Base-by-base conservation (phyloP, 2,113 vertebrate genomes). In the Alligator sinensis region DNA sequence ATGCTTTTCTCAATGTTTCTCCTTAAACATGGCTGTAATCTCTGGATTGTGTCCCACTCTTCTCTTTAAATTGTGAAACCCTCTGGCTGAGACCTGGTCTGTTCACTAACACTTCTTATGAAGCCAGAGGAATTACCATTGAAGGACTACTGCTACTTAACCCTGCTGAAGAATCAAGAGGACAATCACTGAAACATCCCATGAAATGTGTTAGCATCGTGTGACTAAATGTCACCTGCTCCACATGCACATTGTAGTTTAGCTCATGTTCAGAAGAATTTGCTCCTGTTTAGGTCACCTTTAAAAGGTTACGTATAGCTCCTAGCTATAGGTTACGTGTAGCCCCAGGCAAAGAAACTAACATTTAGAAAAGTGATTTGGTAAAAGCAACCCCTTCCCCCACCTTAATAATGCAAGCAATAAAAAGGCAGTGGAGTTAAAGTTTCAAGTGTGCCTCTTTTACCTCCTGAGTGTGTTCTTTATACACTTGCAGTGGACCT, bases 381-480 rank as follows among this genome's bases (percentile, higher is more conserved):
- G 87, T 3, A 47, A 47, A 85, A 85, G 62, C 13, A 77, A 84
- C 28, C 58, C 10, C 60, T 90, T 9, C 47, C 47, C 47, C 47
- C 47, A 47, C 2, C 47, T 90, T 16, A 60, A 34, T 78, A 94
- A 92, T 77, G 58, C 34, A 84, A 85, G 27, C 21, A 78, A 81
- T 63, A 79, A 88, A 88, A 82, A 19, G 82, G 95, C 91, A 0
- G 90, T 88, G 54, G 94, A 68, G 63, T 97, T 98, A 4, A 96
- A 59, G 97, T 97, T 98, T 58, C 16, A 82, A 64, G 11, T 58
- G 74, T 90, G 22, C 74, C 22, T 28, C 82, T 54, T 92, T 95
- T 98, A 99, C 99, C 99, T 99, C 99, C 87, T 99, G 98, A 66
- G 98, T 94, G 93, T 99, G 99, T 47, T 99, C 99, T 92, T 98